Evolutionary conservation across 2,888 invertebrate species (phyloP).

Genomic region (Kuschelorhynchus macadamiae): DNA sequence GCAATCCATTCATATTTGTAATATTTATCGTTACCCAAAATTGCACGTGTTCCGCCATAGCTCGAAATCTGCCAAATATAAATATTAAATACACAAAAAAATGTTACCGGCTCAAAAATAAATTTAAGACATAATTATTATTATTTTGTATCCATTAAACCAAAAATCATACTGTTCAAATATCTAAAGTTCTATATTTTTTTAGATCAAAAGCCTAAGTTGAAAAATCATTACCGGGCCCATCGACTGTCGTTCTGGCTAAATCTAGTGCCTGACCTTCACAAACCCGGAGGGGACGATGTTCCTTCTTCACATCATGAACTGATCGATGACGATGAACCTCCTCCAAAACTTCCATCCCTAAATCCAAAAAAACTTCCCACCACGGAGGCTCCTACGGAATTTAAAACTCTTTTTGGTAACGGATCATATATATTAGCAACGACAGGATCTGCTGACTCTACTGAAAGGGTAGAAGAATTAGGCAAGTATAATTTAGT

Average conservation of each 20-base stretch:
- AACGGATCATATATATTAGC: slow-evolving; percentile 65
- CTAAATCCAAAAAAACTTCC: slow-evolving; percentile 70
- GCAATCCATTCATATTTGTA: too few species aligned
- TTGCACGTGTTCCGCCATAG: too few species aligned
- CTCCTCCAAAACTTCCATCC: slow-evolving; percentile 72
- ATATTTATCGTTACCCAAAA: too few species aligned
- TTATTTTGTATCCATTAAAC: too few species aligned
- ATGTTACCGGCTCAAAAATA: too few species aligned
- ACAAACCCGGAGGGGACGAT: slow-evolving; percentile 89
- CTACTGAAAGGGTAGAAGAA: slow-evolving; percentile 70
- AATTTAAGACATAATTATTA: too few species aligned
- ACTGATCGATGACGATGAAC: slow-evolving; percentile 77
- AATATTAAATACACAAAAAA: too few species aligned
- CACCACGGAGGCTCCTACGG: slow-evolving; percentile 65
- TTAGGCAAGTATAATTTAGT: slow-evolving; percentile 56
- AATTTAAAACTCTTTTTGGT: slow-evolving; percentile 59
- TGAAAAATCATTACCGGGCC: slow-evolving; percentile 94
- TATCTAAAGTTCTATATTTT: too few species aligned
- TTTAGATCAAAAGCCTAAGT: slow-evolving; percentile 88
- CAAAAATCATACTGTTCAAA: too few species aligned
- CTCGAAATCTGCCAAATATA: too few species aligned
- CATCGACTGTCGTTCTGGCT: slow-evolving; percentile 95
- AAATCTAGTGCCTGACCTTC: slow-evolving; percentile 92
- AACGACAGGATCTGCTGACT: slow-evolving; percentile 59
- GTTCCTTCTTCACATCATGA: slow-evolving; percentile 89